Percentiles rank a stretch among this genome's conserved stretches.
Conservation (phyloP, 2,888 invertebrate genomes). For the Eubasilissa splendida region DNA sequence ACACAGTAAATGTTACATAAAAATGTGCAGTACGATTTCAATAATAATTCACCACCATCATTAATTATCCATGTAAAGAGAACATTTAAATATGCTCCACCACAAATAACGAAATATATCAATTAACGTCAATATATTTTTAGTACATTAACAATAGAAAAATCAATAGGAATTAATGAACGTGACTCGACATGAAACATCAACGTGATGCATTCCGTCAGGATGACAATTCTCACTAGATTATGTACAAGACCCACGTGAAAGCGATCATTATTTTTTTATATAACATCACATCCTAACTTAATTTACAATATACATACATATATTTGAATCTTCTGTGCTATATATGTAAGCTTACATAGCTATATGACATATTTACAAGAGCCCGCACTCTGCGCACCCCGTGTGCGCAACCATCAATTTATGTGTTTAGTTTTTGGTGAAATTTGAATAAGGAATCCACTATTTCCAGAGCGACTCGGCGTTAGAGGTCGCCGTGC, state of each 20-base stretch:
- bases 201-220: background rate
- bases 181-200: no score
- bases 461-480: no score
- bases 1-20: no score
- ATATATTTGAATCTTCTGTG: background rate
- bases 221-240: constrained; percentile 8
- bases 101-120: constrained; percentile 15
- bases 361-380: constrained; percentile 21
- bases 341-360: background rate
- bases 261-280: background rate
- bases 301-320: constrained; percentile 6
- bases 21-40: no score
- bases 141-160: no score
- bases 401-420: background rate
- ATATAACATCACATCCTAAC: constrained; percentile 9
- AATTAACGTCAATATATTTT: constrained; percentile 11
- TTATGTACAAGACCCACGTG: constrained; percentile 8
- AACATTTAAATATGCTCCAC: background rate
- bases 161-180: no score
- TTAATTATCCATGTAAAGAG: background rate
- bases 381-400: background rate
- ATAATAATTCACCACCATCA: no score
- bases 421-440: no score
- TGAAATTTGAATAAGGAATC: no score
- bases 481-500: no score